Evolutionary conservation across 2,888 invertebrate genomes (phyloP).

Genomic region (Gymnosoma rotundatum): DNA sequence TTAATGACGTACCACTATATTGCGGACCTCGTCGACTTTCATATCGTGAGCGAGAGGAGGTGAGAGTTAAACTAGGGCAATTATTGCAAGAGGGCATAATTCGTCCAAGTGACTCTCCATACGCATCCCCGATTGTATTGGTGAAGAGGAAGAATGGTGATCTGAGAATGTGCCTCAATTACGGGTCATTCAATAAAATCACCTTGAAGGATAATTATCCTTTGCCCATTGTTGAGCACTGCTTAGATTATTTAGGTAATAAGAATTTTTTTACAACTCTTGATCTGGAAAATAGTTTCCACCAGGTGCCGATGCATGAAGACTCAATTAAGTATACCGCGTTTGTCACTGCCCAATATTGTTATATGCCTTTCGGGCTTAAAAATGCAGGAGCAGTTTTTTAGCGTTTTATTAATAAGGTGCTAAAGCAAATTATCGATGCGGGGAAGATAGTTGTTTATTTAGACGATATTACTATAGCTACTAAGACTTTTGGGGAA

Average conservation of each 20-base stretch:
- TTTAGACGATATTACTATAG: conserved; percentile 46
- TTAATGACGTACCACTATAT: conserved; percentile 31
- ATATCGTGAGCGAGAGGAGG: conserved; percentile 21
- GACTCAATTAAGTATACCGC: conserved; percentile 31
- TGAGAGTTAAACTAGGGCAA: conserved; percentile 14
- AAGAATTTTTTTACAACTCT: conserved; percentile 22
- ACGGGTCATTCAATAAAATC: conserved; percentile 11
- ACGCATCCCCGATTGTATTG: conserved; percentile 25
- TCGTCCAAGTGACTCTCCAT: conserved; percentile 25
- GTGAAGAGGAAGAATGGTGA: conserved; percentile 32
- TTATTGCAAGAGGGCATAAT: conserved; percentile 25
- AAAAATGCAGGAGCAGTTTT: conserved; percentile 10
- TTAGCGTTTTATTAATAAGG: conserved; percentile 3
- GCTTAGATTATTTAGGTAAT: neutral
- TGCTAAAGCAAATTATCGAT: conserved; percentile 38
- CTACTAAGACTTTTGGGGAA: conserved; percentile 36
- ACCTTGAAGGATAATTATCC: conserved; percentile 26
- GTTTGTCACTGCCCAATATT: conserved; percentile 17
- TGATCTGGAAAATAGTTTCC: neutral
- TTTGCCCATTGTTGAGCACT: too few species aligned
- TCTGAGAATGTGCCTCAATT: conserved; percentile 32
- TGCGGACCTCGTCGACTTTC: conserved; percentile 30
- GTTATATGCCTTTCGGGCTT: conserved; percentile 1
- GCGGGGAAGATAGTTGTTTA: conserved; percentile 37
- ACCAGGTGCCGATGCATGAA: neutral